phyloP scores from a whole-genome alignment of 2,888 invertebrate species.

The Zygogramma bicolorata region DNA sequence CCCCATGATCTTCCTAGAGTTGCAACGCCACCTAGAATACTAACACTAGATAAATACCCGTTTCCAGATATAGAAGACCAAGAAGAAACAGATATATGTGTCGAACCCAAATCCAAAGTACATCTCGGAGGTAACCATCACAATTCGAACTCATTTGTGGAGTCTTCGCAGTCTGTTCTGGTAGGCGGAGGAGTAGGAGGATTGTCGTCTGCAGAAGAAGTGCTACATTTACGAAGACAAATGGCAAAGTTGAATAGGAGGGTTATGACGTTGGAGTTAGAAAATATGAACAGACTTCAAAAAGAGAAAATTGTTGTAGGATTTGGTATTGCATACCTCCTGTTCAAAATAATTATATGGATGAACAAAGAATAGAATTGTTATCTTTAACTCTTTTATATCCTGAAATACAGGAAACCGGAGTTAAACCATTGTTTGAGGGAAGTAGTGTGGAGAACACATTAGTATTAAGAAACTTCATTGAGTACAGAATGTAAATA shows the following conservation, averaged over 20 bases:
- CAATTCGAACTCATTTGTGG: slow-evolving; percentile 52
- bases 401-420: no score
- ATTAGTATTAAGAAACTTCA: no score
- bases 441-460: no score
- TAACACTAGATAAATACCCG: slow-evolving; percentile 87
- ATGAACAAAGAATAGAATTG: slow-evolving; percentile 71
- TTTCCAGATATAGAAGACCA: slow-evolving; percentile 77
- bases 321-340: slow-evolving; percentile 85
- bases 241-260: slow-evolving; percentile 89
- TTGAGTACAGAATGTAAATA: no score
- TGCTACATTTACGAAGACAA: slow-evolving; percentile 85
- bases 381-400: no score
- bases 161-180: slow-evolving; percentile 58
- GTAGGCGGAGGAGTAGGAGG: slow-evolving; percentile 71
- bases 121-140: slow-evolving; percentile 57
- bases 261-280: slow-evolving; percentile 88
- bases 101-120: slow-evolving; percentile 56
- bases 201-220: slow-evolving; percentile 80
- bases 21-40: slow-evolving; percentile 88
- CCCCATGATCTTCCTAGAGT: slow-evolving; percentile 80
- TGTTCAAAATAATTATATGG: slow-evolving; percentile 89
- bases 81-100: slow-evolving; percentile 66
- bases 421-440: no score
- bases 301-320: slow-evolving; percentile 89
- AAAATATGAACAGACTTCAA: slow-evolving; percentile 85